Conservation (phyloP, 2,113 vertebrate genomes). For the Neogobius melanostomus region DNA sequence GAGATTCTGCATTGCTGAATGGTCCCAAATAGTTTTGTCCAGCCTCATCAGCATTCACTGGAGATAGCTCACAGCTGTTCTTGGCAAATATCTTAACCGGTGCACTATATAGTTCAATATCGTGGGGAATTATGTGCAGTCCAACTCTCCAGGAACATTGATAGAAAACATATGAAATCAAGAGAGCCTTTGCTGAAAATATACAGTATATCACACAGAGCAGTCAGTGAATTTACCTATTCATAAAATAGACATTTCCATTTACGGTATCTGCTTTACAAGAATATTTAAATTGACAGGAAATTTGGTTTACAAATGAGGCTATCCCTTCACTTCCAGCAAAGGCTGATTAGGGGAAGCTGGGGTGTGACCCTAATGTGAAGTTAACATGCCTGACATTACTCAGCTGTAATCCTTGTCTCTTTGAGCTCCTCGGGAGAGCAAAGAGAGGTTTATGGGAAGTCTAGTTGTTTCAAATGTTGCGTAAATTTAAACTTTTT, state of each 20-base stretch:
- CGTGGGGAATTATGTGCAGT: no score
- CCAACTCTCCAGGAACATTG: no score
- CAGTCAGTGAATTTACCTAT: background rate
- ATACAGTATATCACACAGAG: no score
- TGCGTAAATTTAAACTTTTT: constrained; percentile 30
- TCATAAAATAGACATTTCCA: constrained; percentile 26
- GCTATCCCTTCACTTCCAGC: constrained; percentile 31
- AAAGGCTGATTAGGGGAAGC: constrained; percentile 26
- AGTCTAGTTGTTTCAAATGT: constrained; percentile 52
- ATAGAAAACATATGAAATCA: no score
- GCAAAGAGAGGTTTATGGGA: constrained; percentile 50
- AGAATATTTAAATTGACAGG: constrained; percentile 44
- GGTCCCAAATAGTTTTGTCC: no score
- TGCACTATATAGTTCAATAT: no score
- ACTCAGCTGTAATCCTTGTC: background rate
- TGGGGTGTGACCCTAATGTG: background rate
- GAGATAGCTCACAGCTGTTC: no score
- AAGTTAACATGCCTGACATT: background rate
- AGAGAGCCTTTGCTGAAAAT: no score
- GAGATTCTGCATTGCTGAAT: no score
- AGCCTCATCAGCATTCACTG: no score
- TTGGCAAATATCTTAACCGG: no score
- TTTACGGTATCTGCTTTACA: constrained; percentile 47
- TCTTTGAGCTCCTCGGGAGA: background rate
- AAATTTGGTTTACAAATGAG: constrained; percentile 54